Base-by-base conservation (phyloP, 2,797 vertebrate species). In the Myotis pilosus region DNA sequence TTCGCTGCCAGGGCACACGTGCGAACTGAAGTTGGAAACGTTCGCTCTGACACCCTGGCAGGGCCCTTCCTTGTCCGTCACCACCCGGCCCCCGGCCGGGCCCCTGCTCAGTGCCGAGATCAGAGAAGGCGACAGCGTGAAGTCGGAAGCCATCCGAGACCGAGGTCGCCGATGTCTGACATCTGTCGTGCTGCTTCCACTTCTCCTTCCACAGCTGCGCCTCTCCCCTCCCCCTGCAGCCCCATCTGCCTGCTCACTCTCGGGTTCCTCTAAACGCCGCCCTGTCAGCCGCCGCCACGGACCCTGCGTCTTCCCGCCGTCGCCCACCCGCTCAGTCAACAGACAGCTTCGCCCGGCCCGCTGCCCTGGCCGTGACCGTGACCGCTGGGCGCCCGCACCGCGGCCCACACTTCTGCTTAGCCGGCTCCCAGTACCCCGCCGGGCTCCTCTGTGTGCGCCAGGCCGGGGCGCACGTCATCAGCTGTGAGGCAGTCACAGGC, bases 331-430 rank as follows among this genome's bases (percentile, higher is more conserved):
- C 6, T 41, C 82, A 4, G 11, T 17, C 36, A n/a, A 23, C 78
- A 66, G 22, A 13, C 23, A 44, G 12, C 41, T 33, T 30, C 11
- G 1, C 5, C 51, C 3, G 28, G 30, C 72, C 13, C 0, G 2
- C 33, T 2, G 6, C 6, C 1, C 6, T 0, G 0, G 3, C n/a
- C 36, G 1, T 0, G 20, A 30, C 1, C 0, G n/a, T 71, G 20
- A 25, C 1, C 0, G 44, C 75, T 51, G 19, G 1, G 20, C 5
- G 4, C 22, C 53, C 1, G 49, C 44, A 1, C 16, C 17, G 1
- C 0, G 0, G 38, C n/a, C 15, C 0, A 0, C 0, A 6, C 68
- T 78, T 33, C 80, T 62, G 69, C 74, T 47, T 64, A 33, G 25
- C 76, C 7, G 51, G 30, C n/a, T 30, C 53, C 69, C n/a, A 4